Base-by-base conservation (phyloP, 2,888 invertebrate genomes). In the Eupeodes luniger region DNA sequence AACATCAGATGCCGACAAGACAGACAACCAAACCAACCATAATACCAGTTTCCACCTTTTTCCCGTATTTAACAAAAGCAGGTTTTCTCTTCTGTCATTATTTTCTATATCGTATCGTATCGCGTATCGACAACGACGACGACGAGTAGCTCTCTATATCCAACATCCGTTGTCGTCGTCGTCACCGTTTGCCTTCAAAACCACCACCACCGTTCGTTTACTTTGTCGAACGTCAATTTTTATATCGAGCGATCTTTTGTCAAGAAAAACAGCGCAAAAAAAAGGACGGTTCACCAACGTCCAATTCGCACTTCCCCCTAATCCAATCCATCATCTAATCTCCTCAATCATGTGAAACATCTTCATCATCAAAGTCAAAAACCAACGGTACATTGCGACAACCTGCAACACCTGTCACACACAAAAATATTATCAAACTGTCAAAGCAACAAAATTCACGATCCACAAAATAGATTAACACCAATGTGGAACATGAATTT, bases 21-120 rank as follows among this genome's bases (percentile, higher is more conserved):
- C 51, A 11, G 14, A 51, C 9, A 5, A 11, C 51, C 5, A 51
- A n/a, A 53, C 53, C 27, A 47, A 66, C 66, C 27, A 66, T 55
- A 70, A 70, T 85, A 88, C 88, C 88, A 88, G 88, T 88, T 88
- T 88, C 69, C 85, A 85, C 78, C 81, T 85, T 88, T 86, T 85
- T 78, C 88, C 88, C 88, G 88, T 88, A 88, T 88, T 85, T 88
- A 88, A 88, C 81, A 78, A 88, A 88, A 88, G 88, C 88, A 85
- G 88, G 88, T 88, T 88, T 88, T 85, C 85, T 85, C 88, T 78
- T 81, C 85, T 85, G 72, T 72, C 88, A 88, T 88, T 88, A 55
- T 55, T 70, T 70, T 70, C 27, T 70, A 85, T 78, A 77, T 88
- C 44, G 84, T 44, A 9, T 10, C 49, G 36, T 6, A 6, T 36